Evolutionary conservation across 1,140 invertebrate genomes (phyloP).

Genomic region (Psix sp.): DNA sequence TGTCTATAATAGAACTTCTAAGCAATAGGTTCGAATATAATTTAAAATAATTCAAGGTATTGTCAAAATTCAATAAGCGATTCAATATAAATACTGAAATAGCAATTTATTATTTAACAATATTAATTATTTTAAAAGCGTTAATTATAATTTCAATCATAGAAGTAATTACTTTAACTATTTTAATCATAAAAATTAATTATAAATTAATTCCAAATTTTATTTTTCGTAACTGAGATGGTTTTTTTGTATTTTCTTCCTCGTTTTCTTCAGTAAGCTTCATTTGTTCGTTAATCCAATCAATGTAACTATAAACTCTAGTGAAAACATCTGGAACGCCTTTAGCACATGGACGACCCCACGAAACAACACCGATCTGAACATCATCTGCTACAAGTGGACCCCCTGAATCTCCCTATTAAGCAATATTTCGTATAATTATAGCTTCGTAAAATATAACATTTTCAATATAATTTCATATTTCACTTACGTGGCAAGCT

Average conservation of each 20-base stretch:
- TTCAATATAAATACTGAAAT: no score
- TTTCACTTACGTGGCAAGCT: slow-evolving; percentile 76
- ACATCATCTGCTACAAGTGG: slow-evolving; percentile 75
- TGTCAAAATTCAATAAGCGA: no score
- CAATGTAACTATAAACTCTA: slow-evolving; percentile 71
- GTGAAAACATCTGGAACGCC: slow-evolving; percentile 80
- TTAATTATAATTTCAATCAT: no score
- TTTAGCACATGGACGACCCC: slow-evolving; percentile 80
- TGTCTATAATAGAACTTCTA: no score
- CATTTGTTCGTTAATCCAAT: slow-evolving; percentile 73
- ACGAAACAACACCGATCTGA: slow-evolving; percentile 80
- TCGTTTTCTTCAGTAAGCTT: slow-evolving; percentile 23
- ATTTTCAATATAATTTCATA: slow-evolving; percentile 67
- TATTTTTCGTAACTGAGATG: neutral
- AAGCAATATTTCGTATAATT: slow-evolving; percentile 17
- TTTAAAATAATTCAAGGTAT: no score
- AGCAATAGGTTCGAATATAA: no score
- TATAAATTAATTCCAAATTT: no score
- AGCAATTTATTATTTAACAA: no score
- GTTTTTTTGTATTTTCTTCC: slow-evolving; percentile 1
- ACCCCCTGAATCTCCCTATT: slow-evolving; percentile 81
- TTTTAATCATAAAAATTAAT: no score
- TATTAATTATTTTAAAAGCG: no score
- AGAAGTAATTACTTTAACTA: no score
- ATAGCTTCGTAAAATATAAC: slow-evolving; percentile 2